phyloP scores from a whole-genome alignment of 2,797 vertebrate species.

The Falco concolor region DNA sequence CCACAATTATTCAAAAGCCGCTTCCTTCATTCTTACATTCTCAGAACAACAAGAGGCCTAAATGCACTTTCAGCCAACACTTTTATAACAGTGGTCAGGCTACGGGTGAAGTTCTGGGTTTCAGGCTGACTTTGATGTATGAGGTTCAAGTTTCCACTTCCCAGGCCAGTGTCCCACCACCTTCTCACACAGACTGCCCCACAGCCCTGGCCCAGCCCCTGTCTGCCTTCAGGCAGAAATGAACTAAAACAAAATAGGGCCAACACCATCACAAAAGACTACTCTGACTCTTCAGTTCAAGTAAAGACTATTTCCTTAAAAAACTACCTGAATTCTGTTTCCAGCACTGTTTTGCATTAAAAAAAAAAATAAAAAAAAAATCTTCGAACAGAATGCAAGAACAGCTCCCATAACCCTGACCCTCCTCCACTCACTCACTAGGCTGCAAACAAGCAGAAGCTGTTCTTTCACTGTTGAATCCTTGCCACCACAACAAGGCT shows the following conservation, averaged over 20 bases:
- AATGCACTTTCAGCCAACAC: not conserved
- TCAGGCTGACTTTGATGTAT: not conserved
- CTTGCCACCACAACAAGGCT: not conserved
- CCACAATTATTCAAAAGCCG: not conserved
- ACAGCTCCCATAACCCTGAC: not conserved
- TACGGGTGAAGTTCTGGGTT: not conserved
- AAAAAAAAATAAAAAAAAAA: not conserved
- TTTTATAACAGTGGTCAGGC: fast-evolving
- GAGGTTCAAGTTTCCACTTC: not conserved
- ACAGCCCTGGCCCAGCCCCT: not conserved
- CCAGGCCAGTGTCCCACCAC: not conserved
- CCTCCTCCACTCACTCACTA: not conserved
- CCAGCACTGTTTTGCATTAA: not conserved
- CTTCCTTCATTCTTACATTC: not conserved
- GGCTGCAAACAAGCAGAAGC: not conserved
- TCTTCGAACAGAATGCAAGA: not conserved
- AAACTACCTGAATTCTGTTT: not conserved
- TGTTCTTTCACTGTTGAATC: not conserved
- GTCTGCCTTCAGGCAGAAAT: not conserved
- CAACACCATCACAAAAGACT: not conserved
- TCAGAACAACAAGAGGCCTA: not conserved
- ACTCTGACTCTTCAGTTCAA: not conserved
- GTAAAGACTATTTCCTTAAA: not conserved
- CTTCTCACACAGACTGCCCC: too few species aligned
- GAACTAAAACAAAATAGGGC: not conserved